Evolutionary conservation across 2,113 vertebrate genomes (phyloP).

Genomic region (Sceloporus tristichus): DNA sequence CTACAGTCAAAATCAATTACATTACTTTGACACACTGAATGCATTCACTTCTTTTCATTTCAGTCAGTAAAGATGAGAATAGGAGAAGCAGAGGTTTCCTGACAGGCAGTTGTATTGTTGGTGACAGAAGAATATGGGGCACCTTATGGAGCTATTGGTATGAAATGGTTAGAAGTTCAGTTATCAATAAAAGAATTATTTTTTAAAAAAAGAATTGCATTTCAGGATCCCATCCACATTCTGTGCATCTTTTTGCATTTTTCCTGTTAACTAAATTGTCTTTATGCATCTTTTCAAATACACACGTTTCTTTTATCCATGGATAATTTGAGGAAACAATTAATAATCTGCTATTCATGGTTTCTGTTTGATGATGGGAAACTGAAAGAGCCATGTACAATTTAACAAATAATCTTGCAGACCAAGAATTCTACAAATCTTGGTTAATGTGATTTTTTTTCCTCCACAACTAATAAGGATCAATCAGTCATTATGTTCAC

Average conservation of each 20-base stretch:
- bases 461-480: too few species aligned
- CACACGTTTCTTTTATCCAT: too few species aligned
- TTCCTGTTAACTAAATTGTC: background rate
- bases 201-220: too few species aligned
- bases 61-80: background rate
- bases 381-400: too few species aligned
- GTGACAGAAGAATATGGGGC: background rate
- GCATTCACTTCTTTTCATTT: background rate
- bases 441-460: too few species aligned
- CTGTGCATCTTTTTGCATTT: background rate
- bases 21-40: background rate
- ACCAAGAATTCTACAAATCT: too few species aligned
- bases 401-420: too few species aligned
- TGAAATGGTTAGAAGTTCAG: background rate
- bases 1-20: conserved; percentile 6
- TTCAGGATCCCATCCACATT: background rate
- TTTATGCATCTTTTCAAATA: too few species aligned
- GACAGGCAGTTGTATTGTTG: background rate
- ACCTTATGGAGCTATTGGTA: background rate
- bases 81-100: background rate
- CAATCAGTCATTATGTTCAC: too few species aligned
- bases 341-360: too few species aligned
- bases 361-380: too few species aligned
- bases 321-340: too few species aligned
- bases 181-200: background rate